Conservation (phyloP, 2,113 vertebrate genomes). For the Notarius quadriscutis region DNA sequence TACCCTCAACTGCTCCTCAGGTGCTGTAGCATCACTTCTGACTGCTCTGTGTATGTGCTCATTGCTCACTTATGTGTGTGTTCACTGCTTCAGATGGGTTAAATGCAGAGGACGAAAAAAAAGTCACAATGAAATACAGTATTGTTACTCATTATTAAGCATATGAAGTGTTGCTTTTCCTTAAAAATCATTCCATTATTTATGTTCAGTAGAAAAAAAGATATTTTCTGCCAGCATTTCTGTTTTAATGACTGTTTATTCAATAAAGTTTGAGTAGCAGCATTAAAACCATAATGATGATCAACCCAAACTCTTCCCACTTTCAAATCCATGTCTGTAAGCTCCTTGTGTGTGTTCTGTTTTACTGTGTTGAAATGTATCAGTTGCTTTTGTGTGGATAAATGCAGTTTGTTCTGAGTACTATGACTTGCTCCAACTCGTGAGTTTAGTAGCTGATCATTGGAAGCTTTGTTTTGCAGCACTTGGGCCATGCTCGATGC, state of each 20-base stretch:
- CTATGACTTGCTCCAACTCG: background rate
- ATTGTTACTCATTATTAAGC: background rate
- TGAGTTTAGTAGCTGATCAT: background rate
- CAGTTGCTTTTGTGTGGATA: background rate
- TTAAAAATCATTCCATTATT: background rate
- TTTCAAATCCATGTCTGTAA: background rate
- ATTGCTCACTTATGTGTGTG: too few relatives aligned
- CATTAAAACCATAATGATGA: background rate
- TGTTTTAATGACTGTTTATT: background rate
- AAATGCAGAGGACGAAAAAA: too few relatives aligned
- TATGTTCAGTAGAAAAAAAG: background rate
- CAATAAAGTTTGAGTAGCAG: background rate
- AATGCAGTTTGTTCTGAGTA: background rate
- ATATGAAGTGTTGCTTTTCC: background rate
- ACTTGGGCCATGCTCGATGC: background rate
- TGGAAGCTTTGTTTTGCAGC: background rate
- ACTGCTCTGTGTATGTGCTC: too few relatives aligned
- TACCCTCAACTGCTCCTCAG: too few relatives aligned
- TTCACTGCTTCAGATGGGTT: too few relatives aligned
- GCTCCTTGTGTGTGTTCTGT: background rate
- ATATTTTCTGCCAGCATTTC: background rate
- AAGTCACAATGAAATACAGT: background rate
- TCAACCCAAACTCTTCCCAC: background rate
- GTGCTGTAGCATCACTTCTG: too few relatives aligned
- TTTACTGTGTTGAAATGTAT: background rate